A percentile compares a stretch with the other conserved stretches of the same genome.
phyloP scores from a whole-genome alignment of 1,140 invertebrate species.

The Yoshiicerus persimilis region DNA sequence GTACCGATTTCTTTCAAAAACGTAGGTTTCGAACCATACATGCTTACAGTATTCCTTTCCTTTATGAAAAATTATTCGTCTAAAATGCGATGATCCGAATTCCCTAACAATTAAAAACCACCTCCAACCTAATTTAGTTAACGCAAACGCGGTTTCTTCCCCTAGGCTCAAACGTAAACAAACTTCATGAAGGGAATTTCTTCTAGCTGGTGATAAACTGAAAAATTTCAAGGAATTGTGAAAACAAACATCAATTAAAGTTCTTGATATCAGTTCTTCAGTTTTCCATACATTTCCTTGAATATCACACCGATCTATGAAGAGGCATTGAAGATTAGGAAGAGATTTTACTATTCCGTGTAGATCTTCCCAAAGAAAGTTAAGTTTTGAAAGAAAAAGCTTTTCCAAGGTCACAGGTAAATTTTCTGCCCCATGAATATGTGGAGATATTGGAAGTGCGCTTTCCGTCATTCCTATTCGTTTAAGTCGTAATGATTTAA shows the following conservation, averaged over 20 bases:
- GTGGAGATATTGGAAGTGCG: background rate
- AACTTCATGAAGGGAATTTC: background rate
- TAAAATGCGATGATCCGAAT: background rate
- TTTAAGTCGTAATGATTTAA: slow-evolving; percentile 5
- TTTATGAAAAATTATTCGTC: slow-evolving; percentile 15
- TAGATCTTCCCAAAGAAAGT: background rate
- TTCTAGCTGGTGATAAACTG: background rate
- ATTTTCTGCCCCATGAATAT: background rate
- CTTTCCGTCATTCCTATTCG: background rate
- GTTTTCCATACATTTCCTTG: background rate
- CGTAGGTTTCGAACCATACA: slow-evolving; percentile 14
- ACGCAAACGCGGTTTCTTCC: background rate
- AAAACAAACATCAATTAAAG: background rate
- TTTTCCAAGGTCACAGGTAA: background rate
- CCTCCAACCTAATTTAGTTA: background rate
- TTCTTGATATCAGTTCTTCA: background rate
- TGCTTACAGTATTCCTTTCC: background rate
- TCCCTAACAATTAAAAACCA: background rate
- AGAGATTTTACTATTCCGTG: background rate
- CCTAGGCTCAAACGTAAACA: background rate
- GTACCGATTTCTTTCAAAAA: background rate
- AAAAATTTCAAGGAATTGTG: background rate
- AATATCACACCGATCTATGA: slow-evolving; percentile 6
- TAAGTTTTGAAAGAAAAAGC: background rate
- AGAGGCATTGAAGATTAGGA: background rate